Evolutionary conservation across 2,113 vertebrate species (phyloP).

Genomic region (Ammospiza nelsoni): DNA sequence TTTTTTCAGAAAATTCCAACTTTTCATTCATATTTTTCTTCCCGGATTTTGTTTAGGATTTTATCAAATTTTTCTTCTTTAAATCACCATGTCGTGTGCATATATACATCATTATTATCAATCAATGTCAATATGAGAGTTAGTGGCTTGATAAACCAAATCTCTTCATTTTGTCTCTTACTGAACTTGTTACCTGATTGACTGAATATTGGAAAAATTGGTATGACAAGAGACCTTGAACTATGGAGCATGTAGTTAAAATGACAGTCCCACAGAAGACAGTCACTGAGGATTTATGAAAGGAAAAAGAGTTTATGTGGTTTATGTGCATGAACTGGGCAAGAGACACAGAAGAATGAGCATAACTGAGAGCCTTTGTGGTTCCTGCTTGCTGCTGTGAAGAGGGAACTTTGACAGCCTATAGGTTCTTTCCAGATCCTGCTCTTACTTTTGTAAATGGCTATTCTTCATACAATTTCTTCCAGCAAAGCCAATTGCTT

Average conservation of each 20-base stretch:
- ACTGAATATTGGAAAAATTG: conserved; percentile 37
- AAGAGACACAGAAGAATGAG: neutral
- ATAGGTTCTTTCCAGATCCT: neutral
- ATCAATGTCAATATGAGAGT: conserved; percentile 10
- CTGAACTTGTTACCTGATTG: neutral
- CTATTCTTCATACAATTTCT: neutral
- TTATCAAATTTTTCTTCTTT: neutral
- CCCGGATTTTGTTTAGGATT: neutral
- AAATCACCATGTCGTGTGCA: neutral
- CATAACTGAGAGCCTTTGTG: neutral
- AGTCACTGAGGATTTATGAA: neutral
- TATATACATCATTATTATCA: conserved; percentile 17
- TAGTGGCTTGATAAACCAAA: neutral
- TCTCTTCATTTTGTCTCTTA: neutral
- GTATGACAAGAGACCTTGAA: neutral
- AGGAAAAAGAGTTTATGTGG: neutral
- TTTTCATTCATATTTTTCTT: neutral
- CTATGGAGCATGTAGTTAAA: neutral
- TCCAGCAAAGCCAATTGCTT: neutral
- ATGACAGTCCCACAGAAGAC: neutral
- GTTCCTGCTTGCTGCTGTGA: neutral
- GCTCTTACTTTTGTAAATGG: neutral
- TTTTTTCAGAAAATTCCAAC: neutral
- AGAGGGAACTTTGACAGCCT: neutral
- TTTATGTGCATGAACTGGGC: neutral